Evolutionary conservation across 2,797 vertebrate species (phyloP).

Genomic region (Sebastes elongatus): DNA sequence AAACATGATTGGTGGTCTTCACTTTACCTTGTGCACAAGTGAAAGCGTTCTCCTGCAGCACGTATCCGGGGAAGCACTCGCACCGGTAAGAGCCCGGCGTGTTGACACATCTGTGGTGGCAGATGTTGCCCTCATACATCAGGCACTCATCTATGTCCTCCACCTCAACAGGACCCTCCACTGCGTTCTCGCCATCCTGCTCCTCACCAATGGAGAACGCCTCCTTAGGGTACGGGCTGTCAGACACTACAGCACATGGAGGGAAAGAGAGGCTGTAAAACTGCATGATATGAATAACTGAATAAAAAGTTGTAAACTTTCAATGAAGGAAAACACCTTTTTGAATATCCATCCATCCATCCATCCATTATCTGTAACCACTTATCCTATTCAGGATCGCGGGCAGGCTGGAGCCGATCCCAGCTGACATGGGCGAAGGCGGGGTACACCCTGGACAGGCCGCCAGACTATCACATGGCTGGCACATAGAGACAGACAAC

Average conservation of each 20-base stretch:
- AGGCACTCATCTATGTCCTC: conserved; percentile 91
- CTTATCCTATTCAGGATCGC: too few relatives aligned
- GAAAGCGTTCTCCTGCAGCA: conserved; percentile 83
- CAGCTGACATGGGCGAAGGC: too few relatives aligned
- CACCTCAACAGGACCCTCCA: conserved; percentile 78
- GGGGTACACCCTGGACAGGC: too few relatives aligned
- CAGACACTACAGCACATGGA: conserved; percentile 80
- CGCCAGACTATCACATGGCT: too few relatives aligned
- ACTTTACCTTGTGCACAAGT: conserved; percentile 85
- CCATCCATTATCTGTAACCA: too few relatives aligned
- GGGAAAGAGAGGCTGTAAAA: not conserved
- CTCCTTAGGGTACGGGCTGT: conserved; percentile 83
- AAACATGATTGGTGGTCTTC: conserved; percentile 8
- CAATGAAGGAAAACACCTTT: not conserved
- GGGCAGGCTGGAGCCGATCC: too few relatives aligned
- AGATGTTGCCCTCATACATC: conserved; percentile 85
- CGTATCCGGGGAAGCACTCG: conserved; percentile 87
- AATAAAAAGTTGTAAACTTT: not conserved
- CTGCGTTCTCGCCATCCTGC: conserved; percentile 82
- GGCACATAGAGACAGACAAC: too few relatives aligned
- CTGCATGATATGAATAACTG: not conserved
- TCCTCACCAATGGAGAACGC: conserved; percentile 86
- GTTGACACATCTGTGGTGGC: conserved; percentile 86
- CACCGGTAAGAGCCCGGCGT: conserved; percentile 89
- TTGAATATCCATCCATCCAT: not conserved